Conservation (phyloP, 92 coral and sea anemone genomes). For the Zoanthus sociatus region DNA sequence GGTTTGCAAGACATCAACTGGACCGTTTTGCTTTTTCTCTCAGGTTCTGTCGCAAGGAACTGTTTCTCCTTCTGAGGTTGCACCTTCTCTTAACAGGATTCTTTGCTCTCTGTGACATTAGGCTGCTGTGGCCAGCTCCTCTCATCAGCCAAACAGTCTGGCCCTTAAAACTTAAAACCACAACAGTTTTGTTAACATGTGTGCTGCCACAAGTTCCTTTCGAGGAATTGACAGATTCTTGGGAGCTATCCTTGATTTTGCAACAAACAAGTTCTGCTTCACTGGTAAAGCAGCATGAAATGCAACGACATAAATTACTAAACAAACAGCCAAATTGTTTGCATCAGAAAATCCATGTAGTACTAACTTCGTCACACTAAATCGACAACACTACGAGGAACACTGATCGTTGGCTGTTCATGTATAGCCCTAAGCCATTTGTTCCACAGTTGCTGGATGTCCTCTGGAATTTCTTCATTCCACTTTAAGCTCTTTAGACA, state of each 20-base stretch:
- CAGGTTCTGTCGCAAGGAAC: slow-evolving; percentile 50
- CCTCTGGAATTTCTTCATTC: slow-evolving; percentile 65
- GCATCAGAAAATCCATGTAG: slow-evolving; percentile 72
- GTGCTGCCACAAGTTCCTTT: slow-evolving; percentile 65
- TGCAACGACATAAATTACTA: slow-evolving; percentile 51
- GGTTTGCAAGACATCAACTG: not conserved
- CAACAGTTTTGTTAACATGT: slow-evolving; percentile 38
- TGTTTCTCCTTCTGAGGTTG: slow-evolving; percentile 55
- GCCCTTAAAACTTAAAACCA: slow-evolving; percentile 68
- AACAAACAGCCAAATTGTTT: slow-evolving; percentile 60
- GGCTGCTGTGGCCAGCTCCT: slow-evolving; percentile 58
- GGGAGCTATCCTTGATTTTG: slow-evolving; percentile 63
- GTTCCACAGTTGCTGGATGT: slow-evolving; percentile 38
- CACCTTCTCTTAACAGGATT: slow-evolving; percentile 35
- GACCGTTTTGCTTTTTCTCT: slow-evolving; percentile 44
- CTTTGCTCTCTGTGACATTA: slow-evolving; percentile 26
- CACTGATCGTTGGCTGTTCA: slow-evolving; percentile 38
- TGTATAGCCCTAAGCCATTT: slow-evolving; percentile 44
- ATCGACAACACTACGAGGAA: slow-evolving; percentile 66
- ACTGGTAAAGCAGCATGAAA: slow-evolving; percentile 44
- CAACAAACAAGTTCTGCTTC: slow-evolving; percentile 62
- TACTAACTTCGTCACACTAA: slow-evolving; percentile 7
- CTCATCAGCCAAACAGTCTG: slow-evolving; percentile 54
- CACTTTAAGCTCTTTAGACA: slow-evolving; percentile 45
- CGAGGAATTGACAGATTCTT: slow-evolving; percentile 55